Evolutionary conservation across 1,140 invertebrate species (phyloP).

Genomic region (Pseudomyrmex pallidus): DNA sequence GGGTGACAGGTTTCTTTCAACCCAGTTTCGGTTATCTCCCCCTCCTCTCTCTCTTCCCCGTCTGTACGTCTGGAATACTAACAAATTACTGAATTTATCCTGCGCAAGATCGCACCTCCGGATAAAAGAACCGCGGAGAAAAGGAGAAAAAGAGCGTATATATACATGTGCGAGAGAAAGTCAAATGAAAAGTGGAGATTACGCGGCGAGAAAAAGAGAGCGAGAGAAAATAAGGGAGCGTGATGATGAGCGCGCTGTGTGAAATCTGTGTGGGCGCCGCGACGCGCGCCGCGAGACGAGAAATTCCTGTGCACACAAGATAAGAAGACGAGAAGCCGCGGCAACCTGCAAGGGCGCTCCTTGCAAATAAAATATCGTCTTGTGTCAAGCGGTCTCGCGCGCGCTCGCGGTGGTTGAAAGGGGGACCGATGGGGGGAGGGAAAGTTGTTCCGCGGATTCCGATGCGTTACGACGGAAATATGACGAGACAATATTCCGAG

Average conservation of each 20-base stretch:
- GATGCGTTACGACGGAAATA: slow-evolving; percentile 72
- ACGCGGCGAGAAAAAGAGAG: background rate
- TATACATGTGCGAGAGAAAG: too few species aligned
- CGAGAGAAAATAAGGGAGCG: background rate
- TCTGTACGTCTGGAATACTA: slow-evolving; percentile 10
- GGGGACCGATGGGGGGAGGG: background rate
- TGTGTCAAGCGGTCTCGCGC: slow-evolving; percentile 61
- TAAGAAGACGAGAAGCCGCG: slow-evolving; percentile 68
- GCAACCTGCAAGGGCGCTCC: slow-evolving; percentile 69
- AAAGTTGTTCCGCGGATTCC: slow-evolving; percentile 20
- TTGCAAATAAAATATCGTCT: slow-evolving; percentile 80
- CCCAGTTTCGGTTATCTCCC: background rate
- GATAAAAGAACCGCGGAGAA: background rate
- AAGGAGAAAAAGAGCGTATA: background rate
- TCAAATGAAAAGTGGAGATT: too few species aligned
- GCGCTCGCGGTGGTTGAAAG: background rate
- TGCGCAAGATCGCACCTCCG: background rate
- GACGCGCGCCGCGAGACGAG: slow-evolving; percentile 25
- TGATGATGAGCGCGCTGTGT: background rate
- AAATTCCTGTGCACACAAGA: slow-evolving; percentile 79
- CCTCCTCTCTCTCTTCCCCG: too few species aligned
- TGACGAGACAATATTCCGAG: slow-evolving; percentile 77
- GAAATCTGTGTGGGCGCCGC: slow-evolving; percentile 55
- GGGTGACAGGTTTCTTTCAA: background rate
- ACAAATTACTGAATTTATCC: slow-evolving; percentile 14